Conservation (phyloP, 2,888 invertebrate genomes). For the Nomada fabriciana region DNA sequence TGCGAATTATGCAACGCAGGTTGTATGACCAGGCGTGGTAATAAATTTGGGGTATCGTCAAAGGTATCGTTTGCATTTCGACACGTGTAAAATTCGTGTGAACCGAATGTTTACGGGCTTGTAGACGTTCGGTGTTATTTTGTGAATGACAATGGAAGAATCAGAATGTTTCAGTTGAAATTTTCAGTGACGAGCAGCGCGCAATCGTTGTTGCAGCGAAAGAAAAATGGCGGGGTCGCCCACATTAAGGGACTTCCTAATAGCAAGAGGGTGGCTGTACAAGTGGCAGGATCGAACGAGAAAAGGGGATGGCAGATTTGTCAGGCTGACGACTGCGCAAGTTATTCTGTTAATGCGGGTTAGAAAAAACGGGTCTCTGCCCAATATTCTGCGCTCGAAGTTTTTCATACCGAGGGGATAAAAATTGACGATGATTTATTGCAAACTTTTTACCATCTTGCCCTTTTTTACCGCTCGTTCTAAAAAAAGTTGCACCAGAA, state of each 20-base stretch:
- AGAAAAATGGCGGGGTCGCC: slow-evolving; percentile 27
- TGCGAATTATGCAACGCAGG: slow-evolving; percentile 25
- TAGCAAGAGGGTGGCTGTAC: slow-evolving; percentile 41
- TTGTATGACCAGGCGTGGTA: not conserved
- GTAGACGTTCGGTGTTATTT: not conserved
- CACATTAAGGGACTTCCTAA: slow-evolving; percentile 32
- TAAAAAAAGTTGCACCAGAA: not conserved
- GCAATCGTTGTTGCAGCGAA: not conserved
- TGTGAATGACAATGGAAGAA: too few species aligned
- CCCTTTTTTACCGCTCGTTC: not conserved
- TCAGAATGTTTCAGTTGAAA: not conserved
- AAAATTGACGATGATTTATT: slow-evolving; percentile 69
- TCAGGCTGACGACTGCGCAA: slow-evolving; percentile 67
- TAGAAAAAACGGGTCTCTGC: slow-evolving; percentile 53
- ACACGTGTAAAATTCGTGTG: not conserved
- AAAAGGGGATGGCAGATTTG: slow-evolving; percentile 65
- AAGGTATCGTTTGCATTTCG: slow-evolving; percentile 6
- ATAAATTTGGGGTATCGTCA: slow-evolving; percentile 4
- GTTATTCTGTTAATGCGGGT: slow-evolving; percentile 68
- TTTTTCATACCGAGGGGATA: not conserved
- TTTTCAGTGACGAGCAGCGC: slow-evolving; percentile 4
- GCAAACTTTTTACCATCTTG: slow-evolving; percentile 53
- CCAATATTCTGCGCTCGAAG: slow-evolving; percentile 1
- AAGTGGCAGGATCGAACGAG: slow-evolving; percentile 51
- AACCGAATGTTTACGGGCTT: not conserved